Evolutionary conservation across 1,140 invertebrate genomes (phyloP).

Genomic region (Leptinotarsa lineolata): DNA sequence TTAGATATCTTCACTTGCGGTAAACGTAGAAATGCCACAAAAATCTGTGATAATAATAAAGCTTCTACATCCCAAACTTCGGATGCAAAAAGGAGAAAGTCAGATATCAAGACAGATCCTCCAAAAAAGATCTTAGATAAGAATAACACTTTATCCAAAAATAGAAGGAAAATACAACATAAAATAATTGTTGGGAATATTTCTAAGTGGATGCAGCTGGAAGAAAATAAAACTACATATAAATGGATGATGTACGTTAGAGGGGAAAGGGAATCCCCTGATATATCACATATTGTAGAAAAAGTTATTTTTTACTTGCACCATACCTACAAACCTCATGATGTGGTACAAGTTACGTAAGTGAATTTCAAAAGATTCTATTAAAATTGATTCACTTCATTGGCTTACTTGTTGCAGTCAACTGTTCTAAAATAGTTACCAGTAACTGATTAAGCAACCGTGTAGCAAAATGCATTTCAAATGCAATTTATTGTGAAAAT

Average conservation of each 20-base stretch:
- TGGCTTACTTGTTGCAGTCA: too few relatives aligned
- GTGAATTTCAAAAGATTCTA: constrained; percentile 33
- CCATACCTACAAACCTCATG: constrained; percentile 86
- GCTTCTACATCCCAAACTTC: constrained; percentile 10
- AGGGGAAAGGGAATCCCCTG: constrained; percentile 64
- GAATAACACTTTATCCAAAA: constrained; percentile 31
- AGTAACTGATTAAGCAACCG: too few relatives aligned
- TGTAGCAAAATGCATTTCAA: too few relatives aligned
- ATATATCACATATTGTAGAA: constrained; percentile 63
- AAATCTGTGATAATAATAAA: constrained; percentile 23
- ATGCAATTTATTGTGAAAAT: too few relatives aligned
- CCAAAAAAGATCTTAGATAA: constrained; percentile 24
- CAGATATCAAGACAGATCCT: constrained; percentile 27
- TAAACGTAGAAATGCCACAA: constrained; percentile 36
- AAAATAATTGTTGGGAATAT: constrained; percentile 78
- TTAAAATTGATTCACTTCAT: too few relatives aligned
- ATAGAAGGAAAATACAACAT: constrained; percentile 50
- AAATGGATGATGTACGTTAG: constrained; percentile 90
- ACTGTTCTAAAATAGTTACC: too few relatives aligned
- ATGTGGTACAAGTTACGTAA: constrained; percentile 78
- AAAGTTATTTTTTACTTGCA: constrained; percentile 84
- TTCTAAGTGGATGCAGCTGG: constrained; percentile 78
- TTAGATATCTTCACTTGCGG: constrained; percentile 52
- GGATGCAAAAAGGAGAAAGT: constrained; percentile 42
- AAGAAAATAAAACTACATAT: constrained; percentile 76